Conservation (phyloP, 2,888 invertebrate genomes). For the Uropetala carovei region DNA sequence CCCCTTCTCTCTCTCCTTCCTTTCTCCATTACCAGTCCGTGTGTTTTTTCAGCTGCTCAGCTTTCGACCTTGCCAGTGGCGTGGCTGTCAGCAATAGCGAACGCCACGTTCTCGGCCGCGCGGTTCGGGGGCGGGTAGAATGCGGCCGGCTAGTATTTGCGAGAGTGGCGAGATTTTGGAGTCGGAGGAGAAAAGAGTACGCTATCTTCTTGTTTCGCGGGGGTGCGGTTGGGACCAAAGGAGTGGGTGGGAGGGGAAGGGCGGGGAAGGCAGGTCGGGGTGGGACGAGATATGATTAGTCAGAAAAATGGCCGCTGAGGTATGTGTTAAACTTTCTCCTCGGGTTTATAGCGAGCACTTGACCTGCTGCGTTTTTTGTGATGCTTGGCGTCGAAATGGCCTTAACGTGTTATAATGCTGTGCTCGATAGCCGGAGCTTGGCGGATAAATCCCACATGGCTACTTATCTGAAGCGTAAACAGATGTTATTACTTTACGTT, state of each 20-base stretch:
- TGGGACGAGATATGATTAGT: not conserved
- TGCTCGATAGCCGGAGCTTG: not conserved
- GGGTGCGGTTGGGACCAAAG: not conserved
- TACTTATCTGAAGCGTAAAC: slow-evolving; percentile 4
- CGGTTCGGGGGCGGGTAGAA: not conserved
- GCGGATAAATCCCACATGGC: not conserved
- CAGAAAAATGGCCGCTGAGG: not conserved
- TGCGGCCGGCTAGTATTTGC: not conserved
- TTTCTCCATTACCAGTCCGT: not conserved
- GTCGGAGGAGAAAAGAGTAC: not conserved
- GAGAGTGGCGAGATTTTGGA: not conserved
- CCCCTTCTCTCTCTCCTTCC: not conserved
- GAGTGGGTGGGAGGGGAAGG: not conserved
- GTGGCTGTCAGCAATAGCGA: not conserved
- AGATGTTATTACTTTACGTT: slow-evolving; percentile 40
- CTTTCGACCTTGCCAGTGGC: not conserved
- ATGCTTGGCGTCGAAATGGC: slow-evolving; percentile 24
- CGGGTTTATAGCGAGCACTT: slow-evolving; percentile 21
- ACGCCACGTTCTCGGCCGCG: not conserved
- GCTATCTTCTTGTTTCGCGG: not conserved
- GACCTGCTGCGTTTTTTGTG: not conserved
- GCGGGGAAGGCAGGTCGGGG: not conserved
- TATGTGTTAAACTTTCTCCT: slow-evolving; percentile 29
- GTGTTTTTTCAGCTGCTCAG: slow-evolving; percentile 7
- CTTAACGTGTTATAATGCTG: slow-evolving; percentile 14